Conservation (phyloP, 2,888 invertebrate species). For the Xestia sexstrigata region DNA sequence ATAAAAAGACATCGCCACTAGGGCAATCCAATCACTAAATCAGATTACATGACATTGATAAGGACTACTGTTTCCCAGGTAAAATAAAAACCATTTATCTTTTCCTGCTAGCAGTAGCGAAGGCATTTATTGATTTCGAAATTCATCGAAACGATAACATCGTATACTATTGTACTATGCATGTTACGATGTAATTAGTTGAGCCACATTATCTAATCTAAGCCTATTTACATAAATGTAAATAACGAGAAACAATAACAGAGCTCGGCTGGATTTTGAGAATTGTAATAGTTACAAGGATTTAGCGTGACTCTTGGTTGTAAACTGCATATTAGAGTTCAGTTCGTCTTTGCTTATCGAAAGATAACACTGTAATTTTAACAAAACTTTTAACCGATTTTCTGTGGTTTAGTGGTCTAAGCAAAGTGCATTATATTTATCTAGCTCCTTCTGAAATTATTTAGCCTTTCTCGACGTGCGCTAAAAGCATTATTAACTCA, state of each 20-base stretch:
- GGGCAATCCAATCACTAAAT: constrained; percentile 43
- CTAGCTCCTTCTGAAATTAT: not conserved
- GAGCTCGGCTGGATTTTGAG: constrained; percentile 50
- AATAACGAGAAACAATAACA: constrained; percentile 63
- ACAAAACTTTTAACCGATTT: not conserved
- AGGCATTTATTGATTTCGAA: constrained; percentile 67
- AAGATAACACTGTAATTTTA: not conserved
- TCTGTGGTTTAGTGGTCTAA: not conserved
- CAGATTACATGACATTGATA: constrained; percentile 56
- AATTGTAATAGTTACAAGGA: constrained; percentile 48
- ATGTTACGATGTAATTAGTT: constrained; percentile 65
- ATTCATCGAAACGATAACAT: constrained; percentile 71
- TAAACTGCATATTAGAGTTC: constrained; percentile 18
- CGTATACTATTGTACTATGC: constrained; percentile 58
- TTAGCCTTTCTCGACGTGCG: not conserved
- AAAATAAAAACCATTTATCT: constrained; percentile 65
- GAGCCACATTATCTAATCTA: constrained; percentile 68
- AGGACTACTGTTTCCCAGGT: constrained; percentile 60
- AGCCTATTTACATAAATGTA: constrained; percentile 64
- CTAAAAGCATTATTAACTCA: not conserved
- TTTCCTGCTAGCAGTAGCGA: constrained; percentile 66
- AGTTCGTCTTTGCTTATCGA: not conserved
- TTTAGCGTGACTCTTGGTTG: constrained; percentile 13
- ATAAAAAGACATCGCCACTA: constrained; percentile 26
- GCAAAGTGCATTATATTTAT: not conserved